Percentiles rank a stretch among this genome's conserved stretches.
Evolutionary conservation across 2,888 invertebrate genomes (phyloP).

Genomic region (Monopis laevigella): DNA sequence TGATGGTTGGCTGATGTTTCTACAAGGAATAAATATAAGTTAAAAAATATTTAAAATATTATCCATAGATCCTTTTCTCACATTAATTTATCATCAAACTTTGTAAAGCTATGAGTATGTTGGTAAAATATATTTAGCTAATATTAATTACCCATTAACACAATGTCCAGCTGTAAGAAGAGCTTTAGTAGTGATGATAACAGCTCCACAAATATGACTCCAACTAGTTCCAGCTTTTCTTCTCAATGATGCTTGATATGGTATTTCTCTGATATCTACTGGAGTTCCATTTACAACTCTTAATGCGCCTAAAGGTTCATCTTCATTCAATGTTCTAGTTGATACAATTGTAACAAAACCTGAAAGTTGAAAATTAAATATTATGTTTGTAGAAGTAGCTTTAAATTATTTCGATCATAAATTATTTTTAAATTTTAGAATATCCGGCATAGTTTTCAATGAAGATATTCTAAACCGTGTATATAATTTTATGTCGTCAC

Average conservation of each 20-base stretch:
- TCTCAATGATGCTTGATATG: constrained; percentile 48
- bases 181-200: constrained; percentile 32
- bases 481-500: too few relatives aligned
- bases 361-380: too few relatives aligned
- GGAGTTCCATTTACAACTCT: constrained; percentile 54
- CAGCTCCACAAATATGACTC: constrained; percentile 48
- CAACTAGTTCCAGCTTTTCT: constrained; percentile 32
- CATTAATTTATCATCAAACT: too few relatives aligned
- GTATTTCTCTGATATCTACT: constrained; percentile 44
- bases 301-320: constrained; percentile 18
- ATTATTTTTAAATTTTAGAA: too few relatives aligned
- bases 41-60: too few relatives aligned
- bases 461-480: too few relatives aligned
- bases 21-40: background rate
- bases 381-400: too few relatives aligned
- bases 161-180: constrained; percentile 57
- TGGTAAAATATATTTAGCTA: too few relatives aligned
- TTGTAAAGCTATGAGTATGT: too few relatives aligned
- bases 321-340: background rate
- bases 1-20: constrained; percentile 22
- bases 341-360: background rate
- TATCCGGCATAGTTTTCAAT: too few relatives aligned
- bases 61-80: too few relatives aligned
- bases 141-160: constrained; percentile 30
- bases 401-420: too few relatives aligned